A percentile compares a stretch with the other conserved stretches of the same genome.
Conservation (phyloP, 2,888 invertebrate species). For the Cantharis rustica region DNA sequence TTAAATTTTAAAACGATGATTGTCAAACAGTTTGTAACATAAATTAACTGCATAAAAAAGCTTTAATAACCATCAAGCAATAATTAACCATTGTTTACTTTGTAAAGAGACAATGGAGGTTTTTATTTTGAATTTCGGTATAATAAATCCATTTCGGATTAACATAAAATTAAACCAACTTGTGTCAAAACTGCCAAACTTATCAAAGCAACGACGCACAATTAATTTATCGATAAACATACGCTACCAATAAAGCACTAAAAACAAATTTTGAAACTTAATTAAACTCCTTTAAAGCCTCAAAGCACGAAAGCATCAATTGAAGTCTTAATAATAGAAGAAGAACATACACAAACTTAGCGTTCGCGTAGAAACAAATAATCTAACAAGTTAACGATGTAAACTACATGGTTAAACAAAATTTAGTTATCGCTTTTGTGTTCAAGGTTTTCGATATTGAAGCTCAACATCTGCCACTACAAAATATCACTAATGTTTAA, state of each 20-base stretch:
- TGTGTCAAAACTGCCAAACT: background rate
- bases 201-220: background rate
- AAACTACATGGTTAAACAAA: background rate
- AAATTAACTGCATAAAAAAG: background rate
- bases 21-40: background rate
- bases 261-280: slow-evolving; percentile 2
- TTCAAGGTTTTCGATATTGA: background rate
- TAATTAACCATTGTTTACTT: background rate
- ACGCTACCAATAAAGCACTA: slow-evolving; percentile 1
- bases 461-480: background rate
- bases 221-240: background rate
- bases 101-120: background rate
- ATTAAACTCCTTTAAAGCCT: slow-evolving; percentile 2
- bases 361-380: background rate
- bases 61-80: background rate
- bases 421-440: background rate
- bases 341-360: background rate
- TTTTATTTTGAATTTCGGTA: background rate
- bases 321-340: slow-evolving; percentile 2
- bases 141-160: background rate
- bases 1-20: background rate
- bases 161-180: background rate
- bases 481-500: background rate
- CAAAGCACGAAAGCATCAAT: slow-evolving; percentile 1
- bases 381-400: background rate